Evolutionary conservation across 2,888 invertebrate species (phyloP), one percentile per base, ranked within the genome.

Genomic region (Aleiodes leptofemur): DNA sequence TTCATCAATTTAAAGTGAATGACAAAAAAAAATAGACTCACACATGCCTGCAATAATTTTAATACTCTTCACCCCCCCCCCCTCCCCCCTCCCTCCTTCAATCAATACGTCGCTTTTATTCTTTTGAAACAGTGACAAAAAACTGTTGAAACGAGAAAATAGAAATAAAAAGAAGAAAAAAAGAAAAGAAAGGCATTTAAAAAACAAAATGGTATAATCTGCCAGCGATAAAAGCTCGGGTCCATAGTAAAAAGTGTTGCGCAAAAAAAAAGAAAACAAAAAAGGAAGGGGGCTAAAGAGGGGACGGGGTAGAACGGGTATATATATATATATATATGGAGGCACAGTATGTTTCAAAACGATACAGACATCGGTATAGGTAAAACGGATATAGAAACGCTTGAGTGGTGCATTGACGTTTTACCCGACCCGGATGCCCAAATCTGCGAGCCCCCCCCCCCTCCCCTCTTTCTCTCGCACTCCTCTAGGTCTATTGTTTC

Each of bases 341-440:
- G 48, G 8, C 48, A 57, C 51, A 53, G n/a, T 68, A 23, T 23
- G 68, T 31, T 51, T 51, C 51, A 31, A 51, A 68, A 51, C 31
- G 31, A 48, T 57, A 57, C n/a, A 59, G 56, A 69, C 48, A 69
- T 43, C 81, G 80, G 80, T 43, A 64, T 85, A 87, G 85, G 83
- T 82, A 77, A 75, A 77, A 84, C 86, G 86, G 85, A 87, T 86
- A 87, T 86, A 86, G 87, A 88, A 88, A 87, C 83, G 88, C 87
- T 87, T 87, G 86, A 88, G 87, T 87, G 87, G 88, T 88, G 86
- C 88, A 88, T 88, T 88, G 88, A 87, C 85, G 86, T 88, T 86
- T 85, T 85, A 83, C 80, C 77, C 79, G 81, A 79, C 79, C 77
- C 79, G 74, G 69, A 68, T 38, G 69, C 72, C 77, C 77, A 69